Conservation (phyloP, 2,888 invertebrate species). For the Drosophila kanekoi region DNA sequence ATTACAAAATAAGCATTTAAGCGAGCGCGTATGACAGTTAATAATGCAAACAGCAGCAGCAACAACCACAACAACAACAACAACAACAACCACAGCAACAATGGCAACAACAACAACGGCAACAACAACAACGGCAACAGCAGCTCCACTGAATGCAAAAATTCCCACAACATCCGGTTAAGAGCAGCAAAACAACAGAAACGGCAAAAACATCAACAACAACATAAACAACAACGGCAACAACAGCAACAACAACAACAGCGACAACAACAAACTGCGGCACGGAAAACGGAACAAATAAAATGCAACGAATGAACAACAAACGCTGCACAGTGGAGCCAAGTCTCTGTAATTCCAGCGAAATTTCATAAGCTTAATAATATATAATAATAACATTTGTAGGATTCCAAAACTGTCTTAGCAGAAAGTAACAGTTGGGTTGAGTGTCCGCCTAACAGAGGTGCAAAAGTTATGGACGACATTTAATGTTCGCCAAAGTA, state of each 20-base stretch:
- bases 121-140: slow-evolving; percentile 28
- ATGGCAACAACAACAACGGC: slow-evolving; percentile 4
- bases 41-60: slow-evolving; percentile 69
- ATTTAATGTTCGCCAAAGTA: too few relatives aligned
- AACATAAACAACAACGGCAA: slow-evolving; percentile 23
- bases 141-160: slow-evolving; percentile 71
- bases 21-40: slow-evolving; percentile 79
- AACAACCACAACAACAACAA: slow-evolving; percentile 46
- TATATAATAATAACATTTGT: neutral
- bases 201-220: slow-evolving; percentile 44
- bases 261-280: slow-evolving; percentile 37
- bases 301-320: slow-evolving; percentile 55
- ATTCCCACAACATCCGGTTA: slow-evolving; percentile 81
- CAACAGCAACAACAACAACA: slow-evolving; percentile 32
- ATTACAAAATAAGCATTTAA: slow-evolving; percentile 81
- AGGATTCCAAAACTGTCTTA: too few relatives aligned
- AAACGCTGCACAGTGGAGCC: slow-evolving; percentile 41
- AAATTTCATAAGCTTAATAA: neutral
- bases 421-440: too few relatives aligned
- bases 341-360: neutral
- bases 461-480: too few relatives aligned
- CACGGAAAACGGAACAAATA: slow-evolving; percentile 73
- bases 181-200: slow-evolving; percentile 62
- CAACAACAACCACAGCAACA: slow-evolving; percentile 18
- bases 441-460: too few relatives aligned